Base-by-base conservation (phyloP, 2,888 invertebrate species). In the Hyposoter didymator region DNA sequence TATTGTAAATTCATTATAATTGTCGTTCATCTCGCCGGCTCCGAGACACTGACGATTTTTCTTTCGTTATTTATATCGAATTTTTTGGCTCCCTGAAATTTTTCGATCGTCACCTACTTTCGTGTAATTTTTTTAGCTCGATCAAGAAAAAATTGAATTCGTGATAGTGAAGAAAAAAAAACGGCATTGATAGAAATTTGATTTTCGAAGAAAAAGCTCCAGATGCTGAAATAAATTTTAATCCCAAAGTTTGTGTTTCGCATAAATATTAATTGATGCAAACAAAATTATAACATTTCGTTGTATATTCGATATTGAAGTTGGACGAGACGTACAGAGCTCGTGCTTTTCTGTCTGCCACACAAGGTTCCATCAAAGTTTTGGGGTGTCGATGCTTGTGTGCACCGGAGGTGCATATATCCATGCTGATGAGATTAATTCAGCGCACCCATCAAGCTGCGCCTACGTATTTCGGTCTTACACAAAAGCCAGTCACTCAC, bases 371-470 rank as follows among this genome's bases (percentile, higher is more conserved):
- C 28, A 22, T 59, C 12, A 39, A 74, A 35, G 35, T 59, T 39
- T 59, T 74, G 52, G 43, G 17, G n/a, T 17, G 45, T 52, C 45
- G 32, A 66, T 28, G 74, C 22, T 75, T 52, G 62, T 45, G 74
- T 43, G 19, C 32, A 8, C 19, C 14, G 55, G 0, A 22, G 52
- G 55, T 80, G 55, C 75, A 80, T 72, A 74, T 49, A 80, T 80
- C 75, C 84, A 84, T 75, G 78, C 32, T 72, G 70, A 69, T 72
- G 39, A 49, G 84, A 84, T 84, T 84, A 64, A 80, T 84, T 79
- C 75, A 69, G 39, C 43, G 39, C 32, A 64, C 75, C 43, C 35
- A 80, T 84, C 69, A 69, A 79, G 67, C 75, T 64, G 74, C 49
- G 59, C 79, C 59, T 62, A 17, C 35, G 52, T 64, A 66, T 78